A percentile compares a stretch with the other conserved stretches of the same genome.
phyloP scores from a whole-genome alignment of 2,113 vertebrate genomes.

The Natator depressus region DNA sequence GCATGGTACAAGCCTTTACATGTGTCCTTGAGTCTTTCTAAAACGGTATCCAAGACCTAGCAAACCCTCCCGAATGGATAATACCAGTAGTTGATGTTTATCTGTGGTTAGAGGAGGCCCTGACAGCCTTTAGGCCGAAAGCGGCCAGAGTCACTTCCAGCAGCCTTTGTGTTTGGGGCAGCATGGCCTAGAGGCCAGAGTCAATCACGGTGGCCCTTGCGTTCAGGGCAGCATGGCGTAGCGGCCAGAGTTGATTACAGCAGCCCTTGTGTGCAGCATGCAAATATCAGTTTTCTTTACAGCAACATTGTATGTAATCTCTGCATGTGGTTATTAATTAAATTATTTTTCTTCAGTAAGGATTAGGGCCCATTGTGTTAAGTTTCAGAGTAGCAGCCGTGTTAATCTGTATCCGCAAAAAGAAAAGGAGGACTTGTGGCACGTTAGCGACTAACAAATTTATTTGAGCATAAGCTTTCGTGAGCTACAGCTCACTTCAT shows the following conservation, averaged over 20 bases:
- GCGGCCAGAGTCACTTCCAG: no score
- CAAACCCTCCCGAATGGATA: not conserved
- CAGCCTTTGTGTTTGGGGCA: no score
- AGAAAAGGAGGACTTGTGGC: no score
- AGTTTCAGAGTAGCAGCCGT: not conserved
- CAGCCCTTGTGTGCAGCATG: not conserved
- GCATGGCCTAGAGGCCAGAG: no score
- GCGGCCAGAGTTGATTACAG: no score
- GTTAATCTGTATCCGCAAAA: no score
- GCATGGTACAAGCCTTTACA: constrained; percentile 13
- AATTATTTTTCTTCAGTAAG: not conserved
- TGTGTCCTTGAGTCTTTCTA: constrained; percentile 42
- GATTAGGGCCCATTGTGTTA: not conserved
- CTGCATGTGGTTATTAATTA: not conserved
- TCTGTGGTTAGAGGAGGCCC: not conserved
- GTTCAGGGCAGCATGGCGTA: no score
- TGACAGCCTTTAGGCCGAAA: no score
- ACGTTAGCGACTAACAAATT: no score
- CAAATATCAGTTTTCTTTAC: not conserved
- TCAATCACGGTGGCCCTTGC: no score
- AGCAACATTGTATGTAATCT: not conserved
- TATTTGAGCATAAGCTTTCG: no score
- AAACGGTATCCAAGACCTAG: not conserved
- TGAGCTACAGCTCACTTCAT: no score
- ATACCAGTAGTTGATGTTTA: not conserved